Evolutionary conservation across 2,113 vertebrate species (phyloP).

Genomic region (Onychorhynchus coronatus): DNA sequence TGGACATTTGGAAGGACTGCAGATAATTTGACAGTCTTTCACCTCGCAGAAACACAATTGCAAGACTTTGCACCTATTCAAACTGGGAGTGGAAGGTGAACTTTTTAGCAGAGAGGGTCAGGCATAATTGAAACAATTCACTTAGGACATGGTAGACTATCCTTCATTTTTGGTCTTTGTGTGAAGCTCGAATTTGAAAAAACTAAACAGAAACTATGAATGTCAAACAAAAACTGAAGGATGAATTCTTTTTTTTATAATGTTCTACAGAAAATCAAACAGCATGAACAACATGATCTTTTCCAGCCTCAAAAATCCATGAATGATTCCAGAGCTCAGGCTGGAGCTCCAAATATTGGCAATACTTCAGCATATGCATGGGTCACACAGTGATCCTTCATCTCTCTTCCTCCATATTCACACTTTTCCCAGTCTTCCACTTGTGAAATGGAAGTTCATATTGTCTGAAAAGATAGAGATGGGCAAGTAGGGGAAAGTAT

Average conservation of each 20-base stretch:
- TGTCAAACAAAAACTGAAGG: not conserved
- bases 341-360: not conserved
- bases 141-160: not conserved
- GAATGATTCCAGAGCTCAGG: not conserved
- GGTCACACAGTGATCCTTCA: not conserved
- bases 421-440: not conserved
- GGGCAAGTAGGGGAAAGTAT: not conserved
- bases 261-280: not conserved
- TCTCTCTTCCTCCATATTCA: not conserved
- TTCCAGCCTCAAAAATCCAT: not conserved
- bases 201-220: not conserved
- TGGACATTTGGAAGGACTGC: not conserved
- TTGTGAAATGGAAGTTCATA: not conserved
- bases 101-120: not conserved
- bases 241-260: not conserved
- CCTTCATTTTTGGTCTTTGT: not conserved
- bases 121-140: not conserved
- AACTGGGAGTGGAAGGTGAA: not conserved
- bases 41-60: not conserved
- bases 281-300: not conserved
- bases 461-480: not conserved
- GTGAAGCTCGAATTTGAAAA: not conserved
- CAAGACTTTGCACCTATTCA: not conserved
- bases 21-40: not conserved
- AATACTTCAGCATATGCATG: not conserved